Evolutionary conservation across 2,888 invertebrate species (phyloP).

Genomic region (Exephanes ischioxanthus): DNA sequence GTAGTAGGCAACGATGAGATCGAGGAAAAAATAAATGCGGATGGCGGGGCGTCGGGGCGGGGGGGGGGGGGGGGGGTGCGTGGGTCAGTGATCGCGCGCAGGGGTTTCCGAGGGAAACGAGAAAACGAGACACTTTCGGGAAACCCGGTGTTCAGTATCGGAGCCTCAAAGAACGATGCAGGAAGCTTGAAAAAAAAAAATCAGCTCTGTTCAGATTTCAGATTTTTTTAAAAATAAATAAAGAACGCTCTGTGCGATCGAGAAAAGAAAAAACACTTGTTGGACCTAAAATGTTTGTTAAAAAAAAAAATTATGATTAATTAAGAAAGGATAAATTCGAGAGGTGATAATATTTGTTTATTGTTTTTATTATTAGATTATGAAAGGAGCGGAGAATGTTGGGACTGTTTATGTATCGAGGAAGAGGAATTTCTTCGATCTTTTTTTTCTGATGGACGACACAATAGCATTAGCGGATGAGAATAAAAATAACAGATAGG

Average conservation of each 20-base stretch:
- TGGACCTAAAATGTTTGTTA: no score
- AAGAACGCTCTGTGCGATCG: not conserved
- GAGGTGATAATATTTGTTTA: no score
- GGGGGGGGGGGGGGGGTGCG: conserved; percentile 23
- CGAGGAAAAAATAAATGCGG: conserved; percentile 39
- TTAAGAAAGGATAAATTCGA: no score
- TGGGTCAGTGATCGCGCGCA: conserved; percentile 45
- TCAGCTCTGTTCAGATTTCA: not conserved
- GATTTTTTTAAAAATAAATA: not conserved
- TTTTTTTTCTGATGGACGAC: conserved; percentile 2
- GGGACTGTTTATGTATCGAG: no score
- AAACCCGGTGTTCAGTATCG: not conserved
- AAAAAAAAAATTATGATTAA: no score
- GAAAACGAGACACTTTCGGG: conserved; percentile 18
- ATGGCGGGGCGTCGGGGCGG: not conserved
- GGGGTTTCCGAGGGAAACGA: conserved; percentile 35
- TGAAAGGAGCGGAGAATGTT: no score
- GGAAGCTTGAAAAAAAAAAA: conserved; percentile 6
- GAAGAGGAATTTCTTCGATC: not conserved
- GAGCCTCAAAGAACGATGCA: not conserved
- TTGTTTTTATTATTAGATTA: no score
- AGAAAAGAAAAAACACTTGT: not conserved
- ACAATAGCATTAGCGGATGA: conserved; percentile 7
- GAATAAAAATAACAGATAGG: conserved; percentile 4
- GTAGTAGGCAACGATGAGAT: conserved; percentile 38